Base-by-base conservation (phyloP, 2,888 invertebrate species). In the Hypsopygia costalis region DNA sequence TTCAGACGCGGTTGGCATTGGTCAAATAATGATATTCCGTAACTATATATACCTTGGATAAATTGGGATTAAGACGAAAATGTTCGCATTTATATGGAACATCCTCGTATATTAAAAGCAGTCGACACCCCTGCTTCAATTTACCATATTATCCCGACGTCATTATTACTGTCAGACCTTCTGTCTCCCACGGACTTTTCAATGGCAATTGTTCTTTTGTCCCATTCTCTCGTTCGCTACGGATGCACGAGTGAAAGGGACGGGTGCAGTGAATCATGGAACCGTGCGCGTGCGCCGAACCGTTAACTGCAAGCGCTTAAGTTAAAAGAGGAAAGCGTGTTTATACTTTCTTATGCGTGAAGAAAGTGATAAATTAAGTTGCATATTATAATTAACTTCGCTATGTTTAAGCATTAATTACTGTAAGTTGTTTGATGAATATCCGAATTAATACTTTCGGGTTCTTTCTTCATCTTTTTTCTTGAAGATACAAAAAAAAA, bases 131-230 rank as follows among this genome's bases (percentile, higher is more conserved):
- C 32, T 32, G n/a, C 1, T 1, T 32, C n/a, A 11, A 11, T 11
- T 69, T 68, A 64, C 54, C 67, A 59, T 69, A 55, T 66, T 66
- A 72, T 71, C 66, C 51, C 46, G 33, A 48, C 46, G 44, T 46
- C 49, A 53, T 51, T 51, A 53, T 51, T 51, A 49, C 46, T 40
- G 42, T 66, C 60, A 68, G 72, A 70, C 71, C 31, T 39, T 22
- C 55, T 68, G 73, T 69, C 72, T 71, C 72, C 65, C 70, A 70
- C 62, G 67, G 62, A 66, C 58, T 65, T 55, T 63, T 78, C 69
- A 77, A 77, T 79, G 71, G 66, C 65, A 59, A 75, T 80, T 80
- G 78, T 79, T 81, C 38, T 49, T 40, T 28, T 39, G 10, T 74
- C 77, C 60, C 69, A 6, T 55, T 78, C 60, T 25, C 48, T 40